A percentile compares a stretch with the other conserved stretches of the same genome.
Conservation (phyloP, 2,797 vertebrate species). For the Pseudochromis fuscus region DNA sequence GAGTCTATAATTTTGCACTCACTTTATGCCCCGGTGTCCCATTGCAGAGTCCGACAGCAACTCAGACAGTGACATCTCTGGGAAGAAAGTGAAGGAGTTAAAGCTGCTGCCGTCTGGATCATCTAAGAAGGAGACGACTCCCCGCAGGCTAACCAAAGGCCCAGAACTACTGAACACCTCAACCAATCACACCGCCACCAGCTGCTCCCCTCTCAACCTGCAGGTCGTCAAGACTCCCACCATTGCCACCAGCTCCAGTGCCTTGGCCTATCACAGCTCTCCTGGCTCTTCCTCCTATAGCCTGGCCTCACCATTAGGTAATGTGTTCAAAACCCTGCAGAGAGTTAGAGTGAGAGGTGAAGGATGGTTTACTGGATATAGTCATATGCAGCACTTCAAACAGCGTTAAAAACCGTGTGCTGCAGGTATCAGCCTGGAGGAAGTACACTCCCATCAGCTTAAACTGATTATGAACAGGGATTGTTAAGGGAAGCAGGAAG, state of each 20-base stretch:
- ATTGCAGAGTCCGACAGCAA: conserved; percentile 95
- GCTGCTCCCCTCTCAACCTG: conserved; percentile 91
- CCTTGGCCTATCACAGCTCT: conserved; percentile 92
- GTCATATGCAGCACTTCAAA: not conserved
- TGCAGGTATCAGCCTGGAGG: not conserved
- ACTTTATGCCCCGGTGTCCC: conserved; percentile 13
- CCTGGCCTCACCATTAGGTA: conserved; percentile 91
- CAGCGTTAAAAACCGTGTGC: not conserved
- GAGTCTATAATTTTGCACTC: conserved; percentile 8
- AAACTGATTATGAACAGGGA: conserved; percentile 36
- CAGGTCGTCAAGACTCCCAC: conserved; percentile 93
- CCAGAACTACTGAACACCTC: conserved; percentile 91
- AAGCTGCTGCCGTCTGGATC: conserved; percentile 88
- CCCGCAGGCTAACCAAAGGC: conserved; percentile 90
- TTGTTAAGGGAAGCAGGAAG: conserved; percentile 62
- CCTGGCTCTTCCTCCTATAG: conserved; percentile 90
- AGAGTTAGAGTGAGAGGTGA: not conserved
- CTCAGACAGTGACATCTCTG: conserved; percentile 95
- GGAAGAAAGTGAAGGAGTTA: conserved; percentile 93
- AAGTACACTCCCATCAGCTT: conserved; percentile 34
- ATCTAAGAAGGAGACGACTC: conserved; percentile 90
- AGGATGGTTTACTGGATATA: not conserved
- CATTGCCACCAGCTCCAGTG: conserved; percentile 90
- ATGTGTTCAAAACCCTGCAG: conserved; percentile 31
- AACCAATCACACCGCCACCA: conserved; percentile 84